phyloP scores from a whole-genome alignment of 92 coral and sea anemone species.

The Metridium senile region DNA sequence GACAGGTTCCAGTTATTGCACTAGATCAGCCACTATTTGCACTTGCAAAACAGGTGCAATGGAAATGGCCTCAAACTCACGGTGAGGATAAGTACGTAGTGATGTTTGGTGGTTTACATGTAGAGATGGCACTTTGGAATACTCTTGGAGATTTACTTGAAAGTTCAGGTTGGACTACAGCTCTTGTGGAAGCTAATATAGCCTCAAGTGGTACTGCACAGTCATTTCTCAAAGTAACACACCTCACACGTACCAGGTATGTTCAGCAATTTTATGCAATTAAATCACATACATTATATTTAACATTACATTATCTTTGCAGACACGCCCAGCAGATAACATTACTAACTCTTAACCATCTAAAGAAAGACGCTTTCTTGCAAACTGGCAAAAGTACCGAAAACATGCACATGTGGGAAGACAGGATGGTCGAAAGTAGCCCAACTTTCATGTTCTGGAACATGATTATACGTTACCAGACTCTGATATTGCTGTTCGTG shows the following conservation, averaged over 20 bases:
- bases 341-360: slow-evolving; percentile 40
- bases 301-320: not conserved
- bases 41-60: slow-evolving; percentile 59
- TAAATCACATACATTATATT: not conserved
- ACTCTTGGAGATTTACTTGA: slow-evolving; percentile 66
- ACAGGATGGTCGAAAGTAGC: slow-evolving; percentile 13
- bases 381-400: not conserved
- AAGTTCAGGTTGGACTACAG: slow-evolving; percentile 67
- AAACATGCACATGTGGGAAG: slow-evolving; percentile 34
- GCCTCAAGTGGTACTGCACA: slow-evolving; percentile 60
- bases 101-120: no score
- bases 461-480: slow-evolving; percentile 31
- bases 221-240: slow-evolving; percentile 56
- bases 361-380: slow-evolving; percentile 33
- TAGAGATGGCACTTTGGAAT: slow-evolving; percentile 66
- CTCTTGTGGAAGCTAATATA: slow-evolving; percentile 58
- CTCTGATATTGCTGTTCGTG: slow-evolving; percentile 40
- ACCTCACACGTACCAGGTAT: slow-evolving; percentile 46
- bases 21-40: slow-evolving; percentile 74
- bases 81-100: slow-evolving; percentile 59
- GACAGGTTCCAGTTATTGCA: slow-evolving; percentile 49
- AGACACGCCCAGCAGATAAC: slow-evolving; percentile 60
- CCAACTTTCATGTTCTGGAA: slow-evolving; percentile 48
- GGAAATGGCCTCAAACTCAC: slow-evolving; percentile 64
- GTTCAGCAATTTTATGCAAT: no score